A percentile compares a stretch with the other conserved stretches of the same genome.
Conservation (phyloP, 2,888 invertebrate species). For the Conus canariensis region DNA sequence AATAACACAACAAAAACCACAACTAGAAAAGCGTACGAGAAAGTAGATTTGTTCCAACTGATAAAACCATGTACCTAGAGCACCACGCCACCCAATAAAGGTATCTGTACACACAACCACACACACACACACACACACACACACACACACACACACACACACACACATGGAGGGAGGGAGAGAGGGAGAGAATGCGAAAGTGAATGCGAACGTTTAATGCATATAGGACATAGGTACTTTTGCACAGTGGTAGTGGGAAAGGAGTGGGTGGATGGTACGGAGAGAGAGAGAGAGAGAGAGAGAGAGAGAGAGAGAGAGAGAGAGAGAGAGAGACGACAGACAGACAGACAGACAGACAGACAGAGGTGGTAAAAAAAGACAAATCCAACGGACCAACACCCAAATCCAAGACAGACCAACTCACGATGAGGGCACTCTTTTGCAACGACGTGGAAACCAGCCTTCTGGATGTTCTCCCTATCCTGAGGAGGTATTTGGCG, state of each 20-base stretch:
- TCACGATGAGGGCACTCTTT: constrained; percentile 7
- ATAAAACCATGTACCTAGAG: too few species aligned
- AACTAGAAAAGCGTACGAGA: too few species aligned
- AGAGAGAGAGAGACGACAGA: neutral
- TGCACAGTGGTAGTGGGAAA: neutral
- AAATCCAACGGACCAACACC: neutral
- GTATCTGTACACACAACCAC: too few species aligned
- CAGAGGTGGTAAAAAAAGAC: neutral
- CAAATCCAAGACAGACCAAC: neutral
- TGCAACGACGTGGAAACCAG: constrained; percentile 37
- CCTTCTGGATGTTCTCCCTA: neutral
- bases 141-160: too few species aligned
- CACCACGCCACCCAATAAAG: too few species aligned
- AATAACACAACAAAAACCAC: too few species aligned
- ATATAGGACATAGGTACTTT: too few species aligned
- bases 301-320: neutral
- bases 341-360: constrained; percentile 8
- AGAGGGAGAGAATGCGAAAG: too few species aligned
- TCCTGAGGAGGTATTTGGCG: neutral
- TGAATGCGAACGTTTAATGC: too few species aligned
- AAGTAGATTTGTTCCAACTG: too few species aligned
- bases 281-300: neutral
- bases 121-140: too few species aligned
- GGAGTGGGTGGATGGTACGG: neutral
- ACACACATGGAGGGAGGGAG: neutral